Conservation (phyloP, 1,140 invertebrate species). For the Temnothorax longispinosus region DNA sequence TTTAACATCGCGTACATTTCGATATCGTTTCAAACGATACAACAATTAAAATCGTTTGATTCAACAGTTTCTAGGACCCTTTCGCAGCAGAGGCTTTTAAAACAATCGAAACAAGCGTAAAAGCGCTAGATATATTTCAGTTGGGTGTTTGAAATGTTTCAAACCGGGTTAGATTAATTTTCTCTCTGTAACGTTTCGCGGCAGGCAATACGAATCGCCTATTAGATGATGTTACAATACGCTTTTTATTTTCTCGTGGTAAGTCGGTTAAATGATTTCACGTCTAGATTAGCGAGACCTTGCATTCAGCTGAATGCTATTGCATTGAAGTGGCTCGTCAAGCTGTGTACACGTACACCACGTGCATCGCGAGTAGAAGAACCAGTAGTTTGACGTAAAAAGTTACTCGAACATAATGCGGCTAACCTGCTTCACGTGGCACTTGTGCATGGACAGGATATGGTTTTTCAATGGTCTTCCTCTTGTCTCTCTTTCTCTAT, state of each 20-base stretch:
- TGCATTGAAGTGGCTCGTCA: slow-evolving; percentile 28
- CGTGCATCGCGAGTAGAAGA: slow-evolving; percentile 16
- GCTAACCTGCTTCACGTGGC: slow-evolving; percentile 34
- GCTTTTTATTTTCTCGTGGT: neutral
- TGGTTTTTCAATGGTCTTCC: neutral
- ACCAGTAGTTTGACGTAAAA: slow-evolving; percentile 42
- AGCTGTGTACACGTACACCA: slow-evolving; percentile 7
- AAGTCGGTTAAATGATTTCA: slow-evolving; percentile 45
- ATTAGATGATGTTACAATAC: slow-evolving; percentile 30
- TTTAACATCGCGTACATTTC: neutral
- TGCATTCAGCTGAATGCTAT: slow-evolving; percentile 5
- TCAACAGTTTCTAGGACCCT: slow-evolving; percentile 18
- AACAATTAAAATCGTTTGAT: slow-evolving; percentile 20
- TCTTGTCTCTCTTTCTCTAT: neutral
- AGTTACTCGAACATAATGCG: slow-evolving; percentile 50
- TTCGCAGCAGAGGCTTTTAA: slow-evolving; percentile 1
- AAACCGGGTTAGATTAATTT: slow-evolving; percentile 12
- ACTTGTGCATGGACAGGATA: slow-evolving; percentile 28
- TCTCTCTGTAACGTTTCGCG: neutral
- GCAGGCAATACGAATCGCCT: slow-evolving; percentile 28
- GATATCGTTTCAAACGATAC: neutral
- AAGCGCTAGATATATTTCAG: neutral
- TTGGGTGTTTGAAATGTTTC: neutral
- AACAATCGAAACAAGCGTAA: neutral
- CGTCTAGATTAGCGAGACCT: slow-evolving; percentile 39